A percentile compares a stretch with the other conserved stretches of the same genome.
Evolutionary conservation across 2,113 vertebrate genomes (phyloP).

Genomic region (Brachionichthys hirsutus): DNA sequence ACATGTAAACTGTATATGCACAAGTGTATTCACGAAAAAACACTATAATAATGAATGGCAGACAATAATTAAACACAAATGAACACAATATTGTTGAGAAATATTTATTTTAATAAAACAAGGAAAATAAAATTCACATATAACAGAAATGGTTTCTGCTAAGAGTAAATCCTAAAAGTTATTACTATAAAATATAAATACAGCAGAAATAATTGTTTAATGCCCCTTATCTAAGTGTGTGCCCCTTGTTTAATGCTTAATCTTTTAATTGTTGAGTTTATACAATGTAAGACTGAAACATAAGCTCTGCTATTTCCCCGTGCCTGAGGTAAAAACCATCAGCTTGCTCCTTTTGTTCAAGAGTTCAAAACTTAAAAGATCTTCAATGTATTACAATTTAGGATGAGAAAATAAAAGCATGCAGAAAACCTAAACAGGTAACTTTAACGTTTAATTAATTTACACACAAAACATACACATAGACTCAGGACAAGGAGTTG

Average conservation of each 20-base stretch:
- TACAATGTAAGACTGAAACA: too few species aligned
- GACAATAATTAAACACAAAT: neutral
- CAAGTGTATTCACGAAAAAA: neutral
- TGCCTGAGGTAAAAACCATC: too few species aligned
- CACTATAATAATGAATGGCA: constrained; percentile 1
- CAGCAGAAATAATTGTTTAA: too few species aligned
- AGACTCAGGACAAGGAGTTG: neutral
- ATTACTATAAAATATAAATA: too few species aligned
- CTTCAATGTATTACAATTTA: neutral
- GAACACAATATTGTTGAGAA: neutral
- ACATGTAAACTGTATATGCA: neutral
- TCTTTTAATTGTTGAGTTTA: too few species aligned
- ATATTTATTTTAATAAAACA: neutral
- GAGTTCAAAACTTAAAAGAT: neutral
- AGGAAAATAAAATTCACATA: too few species aligned
- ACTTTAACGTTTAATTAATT: neutral
- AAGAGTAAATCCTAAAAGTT: too few species aligned
- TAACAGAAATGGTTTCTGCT: neutral
- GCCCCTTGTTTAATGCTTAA: too few species aligned
- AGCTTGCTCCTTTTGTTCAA: neutral
- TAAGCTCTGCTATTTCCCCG: too few species aligned
- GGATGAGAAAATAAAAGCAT: neutral
- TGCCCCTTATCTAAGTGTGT: too few species aligned
- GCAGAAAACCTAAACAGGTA: neutral
- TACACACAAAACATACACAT: neutral